Evolutionary conservation across 1,140 invertebrate species (phyloP), one percentile per base, ranked within the genome.

Genomic region (Atta colombica): DNA sequence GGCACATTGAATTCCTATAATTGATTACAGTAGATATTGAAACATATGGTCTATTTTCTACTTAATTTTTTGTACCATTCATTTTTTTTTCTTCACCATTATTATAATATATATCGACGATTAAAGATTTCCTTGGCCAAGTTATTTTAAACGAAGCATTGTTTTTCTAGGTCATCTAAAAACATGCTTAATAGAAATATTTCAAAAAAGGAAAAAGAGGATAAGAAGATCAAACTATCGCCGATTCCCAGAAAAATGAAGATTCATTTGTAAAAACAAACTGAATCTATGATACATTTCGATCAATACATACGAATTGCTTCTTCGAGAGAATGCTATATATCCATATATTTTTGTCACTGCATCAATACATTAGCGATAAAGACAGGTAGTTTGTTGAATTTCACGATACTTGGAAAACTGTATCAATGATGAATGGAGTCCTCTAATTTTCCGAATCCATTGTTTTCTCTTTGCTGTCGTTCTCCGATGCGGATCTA

Each of bases 401-500:
- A 88, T 81, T 85, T 55, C 77, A 88, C 58, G 53, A 88, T 69
- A 31, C 55, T 77, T n/a, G 28, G 35, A 61, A 60, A 66, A 25
- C 8, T 63, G 4, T 45, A 14, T 86, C 69, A 21, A 10, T 21
- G 53, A 21, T 74, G 31, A 39, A 39, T 55, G 25, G 49, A 58
- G 18, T 21, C 5, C 58, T 39, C 81, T 85, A 94, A 81, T 88
- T 94, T 71, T 94, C 93, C 35, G 89, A 94, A 68, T 94, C 93
- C 18, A 87, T 61, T 0, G 25, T 86, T 84, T 94, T 94, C 63
- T 95, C 94, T 60, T 94, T 95, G 16, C 92, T 95, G n/a, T 95
- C 94, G 74, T 91, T 91, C 68, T 95, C 94, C 0, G 94, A 94
- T 5, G 92, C 91, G 16, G 89, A 91, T 45, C 93, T 90, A 28